These are phyloP conservation scores for Pipra filicauda DNA, from an alignment of 2,113 vertebrate species.

Conservation along the genomic window DNA sequence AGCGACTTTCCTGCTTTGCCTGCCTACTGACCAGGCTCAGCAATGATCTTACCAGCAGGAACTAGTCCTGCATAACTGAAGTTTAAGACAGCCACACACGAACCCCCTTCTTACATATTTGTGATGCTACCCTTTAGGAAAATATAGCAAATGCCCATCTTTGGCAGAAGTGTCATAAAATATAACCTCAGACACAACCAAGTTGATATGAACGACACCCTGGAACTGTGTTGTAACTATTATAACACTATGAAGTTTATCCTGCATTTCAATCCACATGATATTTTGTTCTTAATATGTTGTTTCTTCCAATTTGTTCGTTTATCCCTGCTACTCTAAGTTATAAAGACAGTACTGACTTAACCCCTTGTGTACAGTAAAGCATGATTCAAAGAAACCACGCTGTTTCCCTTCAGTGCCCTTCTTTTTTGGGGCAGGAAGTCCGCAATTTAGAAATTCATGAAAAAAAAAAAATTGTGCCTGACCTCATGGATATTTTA, in stretches of 20 bases:
- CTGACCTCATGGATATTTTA: background rate
- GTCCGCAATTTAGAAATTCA: background rate
- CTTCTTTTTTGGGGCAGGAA: background rate
- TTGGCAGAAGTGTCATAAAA: background rate
- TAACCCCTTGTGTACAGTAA: background rate
- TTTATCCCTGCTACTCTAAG: background rate
- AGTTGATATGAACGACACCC: background rate
- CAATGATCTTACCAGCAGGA: background rate
- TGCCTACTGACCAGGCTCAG: background rate
- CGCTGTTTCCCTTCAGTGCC: background rate
- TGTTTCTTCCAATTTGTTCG: background rate
- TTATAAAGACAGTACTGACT: background rate
- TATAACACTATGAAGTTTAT: background rate
- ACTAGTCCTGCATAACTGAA: background rate
- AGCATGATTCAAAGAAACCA: background rate
- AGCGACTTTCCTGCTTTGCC: background rate
- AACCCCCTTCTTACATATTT: background rate
- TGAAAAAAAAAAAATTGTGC: fast-evolving
- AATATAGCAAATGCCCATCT: background rate
- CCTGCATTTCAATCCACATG: background rate
- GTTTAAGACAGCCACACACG: fast-evolving
- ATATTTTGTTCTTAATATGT: background rate
- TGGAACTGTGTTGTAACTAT: background rate
- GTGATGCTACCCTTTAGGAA: background rate
- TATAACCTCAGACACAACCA: background rate